Evolutionary conservation across 2,113 vertebrate species (phyloP).

Genomic region (Xerus inauris): DNA sequence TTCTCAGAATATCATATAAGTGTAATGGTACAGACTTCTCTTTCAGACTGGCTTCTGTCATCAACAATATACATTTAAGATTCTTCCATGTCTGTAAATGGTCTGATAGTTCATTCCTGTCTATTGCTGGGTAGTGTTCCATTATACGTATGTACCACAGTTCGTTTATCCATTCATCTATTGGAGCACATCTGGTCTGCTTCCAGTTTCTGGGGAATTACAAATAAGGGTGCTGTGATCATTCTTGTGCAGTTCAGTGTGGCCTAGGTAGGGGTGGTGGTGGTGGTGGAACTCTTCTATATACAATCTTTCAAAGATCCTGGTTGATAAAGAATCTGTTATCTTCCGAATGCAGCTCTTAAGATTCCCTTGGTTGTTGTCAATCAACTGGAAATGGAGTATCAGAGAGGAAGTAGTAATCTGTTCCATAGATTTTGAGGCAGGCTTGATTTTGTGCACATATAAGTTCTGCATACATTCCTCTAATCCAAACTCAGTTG

Average conservation of each 20-base stretch:
- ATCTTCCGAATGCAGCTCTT: not conserved
- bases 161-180: not conserved
- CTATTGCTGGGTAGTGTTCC: not conserved
- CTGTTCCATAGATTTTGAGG: not conserved
- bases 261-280: not conserved
- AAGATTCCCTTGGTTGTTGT: not conserved
- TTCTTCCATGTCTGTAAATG: not conserved
- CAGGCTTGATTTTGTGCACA: not conserved
- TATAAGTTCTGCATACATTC: not conserved
- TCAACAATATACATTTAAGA: not conserved
- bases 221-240: not conserved
- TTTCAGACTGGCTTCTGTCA: not conserved
- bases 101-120: not conserved
- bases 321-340: not conserved
- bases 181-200: not conserved
- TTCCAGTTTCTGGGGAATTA: not conserved
- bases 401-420: not conserved
- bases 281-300: not conserved
- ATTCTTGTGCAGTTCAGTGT: not conserved
- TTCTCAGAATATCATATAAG: not conserved
- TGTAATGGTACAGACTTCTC: not conserved
- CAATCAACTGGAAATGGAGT: not conserved
- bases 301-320: not conserved
- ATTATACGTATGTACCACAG: not conserved
- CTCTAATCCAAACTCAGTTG: not conserved